Percentiles rank a stretch among this genome's conserved stretches.
Conservation (phyloP, 2,113 vertebrate genomes). For the Gymnarchus niloticus region DNA sequence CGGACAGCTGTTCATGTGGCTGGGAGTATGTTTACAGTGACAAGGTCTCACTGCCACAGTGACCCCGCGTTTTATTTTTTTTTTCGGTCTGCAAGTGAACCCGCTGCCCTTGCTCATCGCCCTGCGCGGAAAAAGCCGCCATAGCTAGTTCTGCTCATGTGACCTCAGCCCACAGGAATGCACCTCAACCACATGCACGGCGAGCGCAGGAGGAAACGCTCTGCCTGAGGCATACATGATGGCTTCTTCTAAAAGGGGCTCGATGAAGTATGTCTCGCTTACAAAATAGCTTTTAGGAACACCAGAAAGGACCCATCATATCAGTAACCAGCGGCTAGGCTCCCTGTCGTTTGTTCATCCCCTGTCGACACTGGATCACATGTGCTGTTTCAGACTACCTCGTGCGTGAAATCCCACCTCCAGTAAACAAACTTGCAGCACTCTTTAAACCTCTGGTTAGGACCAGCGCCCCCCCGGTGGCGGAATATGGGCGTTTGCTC, state of each 20-base stretch:
- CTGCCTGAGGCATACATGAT: not conserved
- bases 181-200: not conserved
- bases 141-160: not conserved
- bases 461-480: not conserved
- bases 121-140: not conserved
- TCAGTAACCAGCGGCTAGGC: not conserved
- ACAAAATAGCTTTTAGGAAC: not conserved
- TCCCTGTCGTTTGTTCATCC: not conserved
- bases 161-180: conserved; percentile 10
- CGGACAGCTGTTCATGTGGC: conserved; percentile 2
- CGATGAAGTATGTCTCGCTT: not conserved
- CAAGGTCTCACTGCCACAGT: not conserved
- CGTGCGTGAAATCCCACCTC: not conserved
- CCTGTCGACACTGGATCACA: not conserved
- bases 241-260: not conserved
- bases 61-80: not conserved
- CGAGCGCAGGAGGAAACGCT: not conserved
- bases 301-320: not conserved
- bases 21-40: not conserved
- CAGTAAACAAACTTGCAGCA: not conserved
- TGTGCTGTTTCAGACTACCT: not conserved
- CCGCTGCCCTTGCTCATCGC: not conserved
- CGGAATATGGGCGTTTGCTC: not conserved
- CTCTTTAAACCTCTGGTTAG: not conserved
- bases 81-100: not conserved